These are phyloP conservation scores for Cacatua alba DNA, from an alignment of 2,113 vertebrate genomes.

Conservation along the genomic window DNA sequence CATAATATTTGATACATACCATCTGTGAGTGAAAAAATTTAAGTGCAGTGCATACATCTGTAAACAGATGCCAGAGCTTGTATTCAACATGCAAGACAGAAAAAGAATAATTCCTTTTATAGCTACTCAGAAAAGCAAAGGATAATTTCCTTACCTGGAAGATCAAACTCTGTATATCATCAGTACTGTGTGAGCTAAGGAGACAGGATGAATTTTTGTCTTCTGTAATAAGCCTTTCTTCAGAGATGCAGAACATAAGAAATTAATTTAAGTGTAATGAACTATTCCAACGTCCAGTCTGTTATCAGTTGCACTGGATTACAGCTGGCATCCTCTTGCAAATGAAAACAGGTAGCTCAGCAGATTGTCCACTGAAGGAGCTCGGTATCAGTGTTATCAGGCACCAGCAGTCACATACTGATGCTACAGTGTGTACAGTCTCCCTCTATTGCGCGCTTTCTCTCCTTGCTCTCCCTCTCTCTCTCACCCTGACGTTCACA, in stretches of 20 bases:
- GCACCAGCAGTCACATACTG: conserved; percentile 53
- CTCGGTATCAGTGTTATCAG: conserved; percentile 24
- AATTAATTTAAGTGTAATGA: conserved; percentile 46
- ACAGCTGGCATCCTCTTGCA: conserved; percentile 62
- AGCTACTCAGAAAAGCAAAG: conserved; percentile 25
- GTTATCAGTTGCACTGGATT: conserved; percentile 53
- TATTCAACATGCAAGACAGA: not conserved
- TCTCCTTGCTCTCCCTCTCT: conserved; percentile 8
- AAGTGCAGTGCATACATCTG: not conserved
- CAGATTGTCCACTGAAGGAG: conserved; percentile 68
- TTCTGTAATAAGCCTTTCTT: conserved; percentile 35
- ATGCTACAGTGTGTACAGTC: not conserved
- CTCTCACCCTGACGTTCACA: conserved; percentile 54
- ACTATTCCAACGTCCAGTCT: conserved; percentile 73
- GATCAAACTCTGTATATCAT: conserved; percentile 34
- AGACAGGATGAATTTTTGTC: conserved; percentile 26
- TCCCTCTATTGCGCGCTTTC: not conserved
- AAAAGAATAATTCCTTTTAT: not conserved
- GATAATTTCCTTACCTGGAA: conserved; percentile 74
- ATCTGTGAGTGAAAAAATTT: not conserved
- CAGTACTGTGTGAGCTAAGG: not conserved
- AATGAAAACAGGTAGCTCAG: conserved; percentile 65
- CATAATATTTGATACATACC: not conserved
- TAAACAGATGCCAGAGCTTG: not conserved
- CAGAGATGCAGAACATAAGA: conserved; percentile 11